These are phyloP conservation scores for Pyrrhosoma nymphula DNA, from an alignment of 2,888 invertebrate genomes.

Conservation along the genomic window DNA sequence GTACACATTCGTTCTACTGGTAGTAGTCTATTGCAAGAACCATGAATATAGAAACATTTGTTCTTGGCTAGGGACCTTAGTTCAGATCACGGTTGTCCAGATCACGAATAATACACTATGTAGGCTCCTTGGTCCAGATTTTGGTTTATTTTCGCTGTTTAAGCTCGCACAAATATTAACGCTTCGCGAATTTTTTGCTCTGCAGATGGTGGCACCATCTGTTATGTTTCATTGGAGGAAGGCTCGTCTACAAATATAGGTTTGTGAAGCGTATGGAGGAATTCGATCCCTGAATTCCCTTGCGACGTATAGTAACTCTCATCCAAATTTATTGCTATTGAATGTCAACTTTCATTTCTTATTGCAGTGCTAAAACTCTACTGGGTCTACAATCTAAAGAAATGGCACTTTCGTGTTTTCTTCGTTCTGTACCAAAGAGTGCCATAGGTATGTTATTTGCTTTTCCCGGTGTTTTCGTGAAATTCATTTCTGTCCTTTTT, in stretches of 20 bases:
- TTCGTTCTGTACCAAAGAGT: background rate
- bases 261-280: background rate
- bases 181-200: too few relatives aligned
- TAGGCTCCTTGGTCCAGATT: too few relatives aligned
- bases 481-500: background rate
- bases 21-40: too few relatives aligned
- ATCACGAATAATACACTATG: too few relatives aligned
- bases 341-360: background rate
- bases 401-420: conserved; percentile 60
- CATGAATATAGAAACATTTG: too few relatives aligned
- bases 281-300: background rate
- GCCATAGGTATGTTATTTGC: background rate
- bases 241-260: background rate
- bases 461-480: background rate
- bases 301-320: background rate
- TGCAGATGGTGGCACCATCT: background rate
- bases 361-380: background rate
- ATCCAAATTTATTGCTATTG: background rate
- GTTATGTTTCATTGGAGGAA: background rate
- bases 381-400: background rate
- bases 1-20: too few relatives aligned
- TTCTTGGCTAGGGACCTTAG: too few relatives aligned
- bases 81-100: too few relatives aligned
- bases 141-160: too few relatives aligned
- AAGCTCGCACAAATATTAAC: too few relatives aligned